These are phyloP conservation scores for Eupithecia tripunctaria DNA, from an alignment of 2,888 invertebrate species.

Conservation along the genomic window DNA sequence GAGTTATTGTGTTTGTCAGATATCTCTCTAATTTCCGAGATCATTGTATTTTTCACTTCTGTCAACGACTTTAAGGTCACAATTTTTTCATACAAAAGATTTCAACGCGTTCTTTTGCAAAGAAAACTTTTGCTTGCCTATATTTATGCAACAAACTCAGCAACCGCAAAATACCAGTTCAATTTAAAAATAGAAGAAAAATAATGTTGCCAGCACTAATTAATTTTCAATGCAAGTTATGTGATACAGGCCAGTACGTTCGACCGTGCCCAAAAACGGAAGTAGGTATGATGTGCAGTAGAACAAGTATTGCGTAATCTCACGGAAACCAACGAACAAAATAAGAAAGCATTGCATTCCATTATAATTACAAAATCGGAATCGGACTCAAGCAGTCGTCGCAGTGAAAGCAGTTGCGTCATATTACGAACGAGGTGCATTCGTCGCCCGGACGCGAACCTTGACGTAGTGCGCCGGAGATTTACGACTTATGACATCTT, in stretches of 20 bases:
- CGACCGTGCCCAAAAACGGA: constrained; percentile 62
- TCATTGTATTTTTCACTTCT: no score
- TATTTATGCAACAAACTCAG: not conserved
- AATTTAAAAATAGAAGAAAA: constrained; percentile 4
- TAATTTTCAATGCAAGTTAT: constrained; percentile 12
- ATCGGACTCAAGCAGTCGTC: constrained; percentile 51
- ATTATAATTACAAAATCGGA: constrained; percentile 75
- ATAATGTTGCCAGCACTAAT: constrained; percentile 1
- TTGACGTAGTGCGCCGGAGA: constrained; percentile 23
- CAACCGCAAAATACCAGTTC: not conserved
- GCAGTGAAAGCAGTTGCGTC: constrained; percentile 78
- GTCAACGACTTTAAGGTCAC: not conserved
- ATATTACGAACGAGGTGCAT: constrained; percentile 46
- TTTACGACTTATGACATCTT: constrained; percentile 34
- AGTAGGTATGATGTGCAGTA: constrained; percentile 60
- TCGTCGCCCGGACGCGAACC: constrained; percentile 26
- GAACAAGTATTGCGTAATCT: constrained; percentile 61
- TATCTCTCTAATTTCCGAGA: no score
- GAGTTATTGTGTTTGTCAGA: no score
- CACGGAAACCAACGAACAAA: constrained; percentile 68
- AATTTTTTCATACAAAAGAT: not conserved
- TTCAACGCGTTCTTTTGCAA: not conserved
- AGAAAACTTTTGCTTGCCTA: not conserved
- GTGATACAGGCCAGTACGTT: constrained; percentile 16
- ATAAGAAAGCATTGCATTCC: constrained; percentile 79